These are phyloP conservation scores for Diplodus sargus DNA, from an alignment of 2,797 vertebrate genomes.

Conservation along the genomic window DNA sequence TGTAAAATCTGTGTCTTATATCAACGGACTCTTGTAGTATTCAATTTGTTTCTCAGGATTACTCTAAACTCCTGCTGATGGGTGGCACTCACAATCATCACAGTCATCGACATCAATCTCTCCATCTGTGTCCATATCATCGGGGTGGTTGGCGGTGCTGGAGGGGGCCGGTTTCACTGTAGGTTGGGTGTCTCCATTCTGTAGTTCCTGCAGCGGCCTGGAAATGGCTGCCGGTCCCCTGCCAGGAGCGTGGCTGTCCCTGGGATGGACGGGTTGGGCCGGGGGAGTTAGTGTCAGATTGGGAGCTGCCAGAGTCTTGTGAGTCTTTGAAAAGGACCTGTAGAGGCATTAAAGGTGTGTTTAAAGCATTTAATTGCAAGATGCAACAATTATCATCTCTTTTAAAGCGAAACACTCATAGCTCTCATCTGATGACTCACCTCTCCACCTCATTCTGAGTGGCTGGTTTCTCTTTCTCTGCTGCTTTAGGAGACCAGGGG, in stretches of 20 bases:
- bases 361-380: not conserved
- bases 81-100: slow-evolving; percentile 90
- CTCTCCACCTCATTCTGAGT: slow-evolving; percentile 87
- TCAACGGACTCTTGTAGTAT: slow-evolving; percentile 12
- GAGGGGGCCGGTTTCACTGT: slow-evolving; percentile 69
- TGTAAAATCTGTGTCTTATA: slow-evolving; percentile 22
- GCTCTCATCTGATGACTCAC: slow-evolving; percentile 62
- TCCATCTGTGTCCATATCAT: slow-evolving; percentile 92
- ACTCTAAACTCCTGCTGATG: not conserved
- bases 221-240: slow-evolving; percentile 75
- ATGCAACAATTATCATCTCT: not conserved
- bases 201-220: slow-evolving; percentile 86
- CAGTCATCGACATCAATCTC: slow-evolving; percentile 96
- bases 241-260: slow-evolving; percentile 79
- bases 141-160: slow-evolving; percentile 56
- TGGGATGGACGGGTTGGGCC: slow-evolving; percentile 75
- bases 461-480: slow-evolving; percentile 87
- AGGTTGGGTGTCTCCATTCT: slow-evolving; percentile 72
- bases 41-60: slow-evolving; percentile 11
- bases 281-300: slow-evolving; percentile 88
- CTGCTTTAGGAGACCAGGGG: slow-evolving; percentile 94
- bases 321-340: slow-evolving; percentile 90
- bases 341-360: slow-evolving; percentile 14
- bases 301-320: slow-evolving; percentile 85
- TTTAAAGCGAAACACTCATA: not conserved